A percentile compares a stretch with the other conserved stretches of the same genome.
phyloP scores from a whole-genome alignment of 64 coral and sea anemone genomes.

The Stichodactyla mertensii region DNA sequence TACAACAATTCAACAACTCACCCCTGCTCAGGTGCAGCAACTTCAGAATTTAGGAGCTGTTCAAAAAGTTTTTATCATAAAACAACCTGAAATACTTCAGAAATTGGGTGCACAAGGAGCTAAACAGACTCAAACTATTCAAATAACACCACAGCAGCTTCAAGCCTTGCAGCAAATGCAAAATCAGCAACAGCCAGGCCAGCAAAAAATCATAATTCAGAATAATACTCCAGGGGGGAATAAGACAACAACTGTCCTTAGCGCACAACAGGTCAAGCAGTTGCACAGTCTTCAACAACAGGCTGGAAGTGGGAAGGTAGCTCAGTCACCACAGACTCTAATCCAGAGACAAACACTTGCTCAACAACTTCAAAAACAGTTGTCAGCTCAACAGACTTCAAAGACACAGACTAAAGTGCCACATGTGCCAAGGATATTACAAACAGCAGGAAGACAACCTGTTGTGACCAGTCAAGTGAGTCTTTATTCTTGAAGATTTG shows the following conservation, averaged over 20 bases:
- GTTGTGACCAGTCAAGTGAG: conserved; percentile 4
- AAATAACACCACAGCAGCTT: conserved; percentile 83
- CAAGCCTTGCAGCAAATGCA: conserved; percentile 78
- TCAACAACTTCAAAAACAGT: conserved; percentile 34
- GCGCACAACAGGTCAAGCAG: conserved; percentile 73
- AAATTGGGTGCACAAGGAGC: conserved; percentile 69
- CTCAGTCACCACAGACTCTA: conserved; percentile 38
- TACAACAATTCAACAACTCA: conserved; percentile 29
- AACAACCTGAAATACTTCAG: conserved; percentile 82
- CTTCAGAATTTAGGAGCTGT: conserved; percentile 46
- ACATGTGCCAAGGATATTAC: conserved; percentile 61
- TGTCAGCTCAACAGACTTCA: conserved; percentile 1
- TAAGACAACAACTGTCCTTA: conserved; percentile 46
- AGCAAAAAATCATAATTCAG: conserved; percentile 42
- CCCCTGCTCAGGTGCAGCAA: conserved; percentile 38
- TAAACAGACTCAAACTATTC: conserved; percentile 79
- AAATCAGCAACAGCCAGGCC: conserved; percentile 48
- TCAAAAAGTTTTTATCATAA: conserved; percentile 92
- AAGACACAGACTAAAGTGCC: conserved; percentile 36
- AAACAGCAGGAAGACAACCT: conserved; percentile 48
- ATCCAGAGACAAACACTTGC: conserved; percentile 47
- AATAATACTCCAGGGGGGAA: conserved; percentile 21
- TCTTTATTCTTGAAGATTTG: neutral
- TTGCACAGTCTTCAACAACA: conserved; percentile 70
- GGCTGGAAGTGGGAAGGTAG: conserved; percentile 31